Percentiles rank a stretch among this genome's conserved stretches.
These are phyloP conservation scores for Ahaetulla prasina DNA, from an alignment of 2,113 vertebrate species.

Conservation along the genomic window DNA sequence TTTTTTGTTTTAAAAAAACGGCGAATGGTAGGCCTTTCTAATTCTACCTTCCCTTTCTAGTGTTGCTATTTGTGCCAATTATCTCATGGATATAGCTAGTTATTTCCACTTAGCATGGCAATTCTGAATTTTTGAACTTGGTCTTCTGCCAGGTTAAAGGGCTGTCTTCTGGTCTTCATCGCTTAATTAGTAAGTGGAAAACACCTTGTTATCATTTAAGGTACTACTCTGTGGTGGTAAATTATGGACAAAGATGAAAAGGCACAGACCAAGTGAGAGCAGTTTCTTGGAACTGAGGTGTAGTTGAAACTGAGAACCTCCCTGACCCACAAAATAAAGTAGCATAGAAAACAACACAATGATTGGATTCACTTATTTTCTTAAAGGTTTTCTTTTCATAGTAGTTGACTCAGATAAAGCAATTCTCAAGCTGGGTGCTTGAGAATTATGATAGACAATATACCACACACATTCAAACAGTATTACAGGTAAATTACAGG, in stretches of 20 bases:
- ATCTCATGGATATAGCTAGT: neutral
- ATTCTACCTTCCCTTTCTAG: neutral
- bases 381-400: neutral
- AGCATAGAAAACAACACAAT: neutral
- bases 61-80: neutral
- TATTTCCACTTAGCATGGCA: neutral
- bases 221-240: neutral
- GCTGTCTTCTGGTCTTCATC: neutral
- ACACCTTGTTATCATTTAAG: neutral
- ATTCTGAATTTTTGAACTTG: neutral
- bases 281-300: neutral
- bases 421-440: too few species aligned
- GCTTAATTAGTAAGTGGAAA: neutral
- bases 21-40: neutral
- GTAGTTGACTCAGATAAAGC: neutral
- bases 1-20: neutral
- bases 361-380: neutral
- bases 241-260: neutral
- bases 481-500: neutral
- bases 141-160: neutral
- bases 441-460: neutral
- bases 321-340: neutral
- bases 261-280: neutral
- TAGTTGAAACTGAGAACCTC: neutral
- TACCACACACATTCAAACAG: neutral